Evolutionary conservation across 2,888 invertebrate species (phyloP), one percentile per base, ranked within the genome.

Genomic region (Teinopalpus imperialis): DNA sequence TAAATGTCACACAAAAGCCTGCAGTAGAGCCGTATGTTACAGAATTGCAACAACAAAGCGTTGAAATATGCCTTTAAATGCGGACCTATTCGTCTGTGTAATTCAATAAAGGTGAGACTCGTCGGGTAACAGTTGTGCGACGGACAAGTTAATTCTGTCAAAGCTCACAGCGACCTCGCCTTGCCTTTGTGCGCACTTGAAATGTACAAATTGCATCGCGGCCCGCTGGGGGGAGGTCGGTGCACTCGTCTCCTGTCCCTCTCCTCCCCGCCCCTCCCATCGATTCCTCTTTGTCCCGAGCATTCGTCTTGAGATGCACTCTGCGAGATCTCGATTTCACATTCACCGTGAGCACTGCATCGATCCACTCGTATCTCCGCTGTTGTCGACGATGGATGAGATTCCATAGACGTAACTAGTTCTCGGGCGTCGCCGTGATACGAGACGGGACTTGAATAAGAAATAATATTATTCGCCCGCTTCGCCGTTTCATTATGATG

Each of bases 201-300:
- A 87, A 87, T 85, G 87, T 86, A 88, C 87, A 87, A 88, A 87
- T 88, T 87, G 86, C 89, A 86, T 75, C 74, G 81, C 78, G 78
- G 74, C 72, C 67, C 66, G 73, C 61, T 58, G 69, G 78, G 76
- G 63, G 74, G 77, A 76, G 78, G 83, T 82, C 79, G 81, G 76
- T 70, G 80, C 81, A 79, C 81, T 80, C 78, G 69, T 67, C 71
- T 69, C 71, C 74, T 69, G 63, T 72, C 66, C 69, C 73, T 71
- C 72, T 74, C 69, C 73, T 68, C 72, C 66, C 76, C 63, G 63
- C 70, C 67, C 69, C 72, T 72, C 74, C 75, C 82, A 82, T 86
- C 85, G 86, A 86, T 86, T 85, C 83, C 78, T 83, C 83, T 86
- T 87, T 85, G 83, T 85, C 77, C 80, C 66, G 73, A 70, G 74